Conservation (phyloP, 2,113 vertebrate genomes). For the Eubucco bourcierii region DNA sequence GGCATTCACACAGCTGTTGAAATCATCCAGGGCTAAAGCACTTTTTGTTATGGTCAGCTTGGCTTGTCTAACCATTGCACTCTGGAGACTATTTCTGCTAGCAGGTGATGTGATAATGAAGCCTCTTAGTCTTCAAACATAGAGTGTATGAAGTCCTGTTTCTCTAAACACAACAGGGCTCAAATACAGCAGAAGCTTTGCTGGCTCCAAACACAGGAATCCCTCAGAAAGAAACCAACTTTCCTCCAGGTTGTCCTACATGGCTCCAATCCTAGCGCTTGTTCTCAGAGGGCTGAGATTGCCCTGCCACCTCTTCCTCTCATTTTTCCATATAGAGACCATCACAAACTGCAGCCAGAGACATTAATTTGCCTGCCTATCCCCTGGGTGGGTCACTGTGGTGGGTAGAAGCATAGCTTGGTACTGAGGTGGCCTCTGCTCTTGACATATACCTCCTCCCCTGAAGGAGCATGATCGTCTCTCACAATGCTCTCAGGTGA, state of each 20-base stretch:
- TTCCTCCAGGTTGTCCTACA: not conserved
- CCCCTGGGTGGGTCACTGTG: not conserved
- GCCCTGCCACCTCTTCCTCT: not conserved
- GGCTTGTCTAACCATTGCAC: not conserved
- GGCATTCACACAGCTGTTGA: not conserved
- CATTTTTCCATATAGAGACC: not conserved
- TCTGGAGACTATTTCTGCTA: not conserved
- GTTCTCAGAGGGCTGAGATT: not conserved
- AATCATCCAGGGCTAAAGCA: not conserved
- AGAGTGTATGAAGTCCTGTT: not conserved
- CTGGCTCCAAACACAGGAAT: not conserved
- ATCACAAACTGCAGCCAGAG: not conserved
- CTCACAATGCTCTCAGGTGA: not conserved
- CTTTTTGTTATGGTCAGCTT: not conserved
- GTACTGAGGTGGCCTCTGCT: not conserved
- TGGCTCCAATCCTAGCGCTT: not conserved
- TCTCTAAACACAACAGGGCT: not conserved
- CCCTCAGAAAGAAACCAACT: not conserved
- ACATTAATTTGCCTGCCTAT: not conserved
- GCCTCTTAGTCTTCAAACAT: not conserved
- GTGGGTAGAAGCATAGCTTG: not conserved
- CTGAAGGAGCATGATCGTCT: accelerated
- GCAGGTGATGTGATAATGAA: not conserved
- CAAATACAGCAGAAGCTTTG: not conserved
- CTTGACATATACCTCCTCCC: not conserved